phyloP scores from a whole-genome alignment of 2,113 vertebrate genomes.

The Dicrurus megarhynchus region DNA sequence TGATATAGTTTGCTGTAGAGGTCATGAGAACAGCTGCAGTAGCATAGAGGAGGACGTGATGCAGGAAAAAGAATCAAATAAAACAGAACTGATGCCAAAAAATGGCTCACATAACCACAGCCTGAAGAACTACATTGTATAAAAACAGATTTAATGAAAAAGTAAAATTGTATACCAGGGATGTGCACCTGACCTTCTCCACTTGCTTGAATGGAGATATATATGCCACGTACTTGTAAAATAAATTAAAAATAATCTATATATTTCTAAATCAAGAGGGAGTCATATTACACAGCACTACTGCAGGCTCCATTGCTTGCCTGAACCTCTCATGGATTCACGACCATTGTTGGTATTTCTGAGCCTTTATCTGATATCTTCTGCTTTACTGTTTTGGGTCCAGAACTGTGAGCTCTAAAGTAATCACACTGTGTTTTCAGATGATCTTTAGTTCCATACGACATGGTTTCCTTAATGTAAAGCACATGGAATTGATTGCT shows the following conservation, averaged over 20 bases:
- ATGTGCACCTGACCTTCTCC: neutral
- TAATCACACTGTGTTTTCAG: neutral
- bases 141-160: neutral
- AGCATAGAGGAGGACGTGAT: neutral
- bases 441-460: neutral
- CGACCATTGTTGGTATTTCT: neutral
- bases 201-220: neutral
- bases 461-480: neutral
- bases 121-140: neutral
- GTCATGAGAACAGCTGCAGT: neutral
- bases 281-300: neutral
- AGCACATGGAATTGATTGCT: neutral
- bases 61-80: neutral
- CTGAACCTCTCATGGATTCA: neutral
- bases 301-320: neutral
- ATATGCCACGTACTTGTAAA: neutral
- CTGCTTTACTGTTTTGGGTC: neutral
- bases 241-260: neutral
- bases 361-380: neutral
- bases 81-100: neutral
- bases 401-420: neutral
- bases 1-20: neutral
- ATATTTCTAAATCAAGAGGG: neutral
- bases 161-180: neutral
- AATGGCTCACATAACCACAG: neutral